phyloP scores from a whole-genome alignment of 2,113 vertebrate genomes.

The Nanorana parkeri region DNA sequence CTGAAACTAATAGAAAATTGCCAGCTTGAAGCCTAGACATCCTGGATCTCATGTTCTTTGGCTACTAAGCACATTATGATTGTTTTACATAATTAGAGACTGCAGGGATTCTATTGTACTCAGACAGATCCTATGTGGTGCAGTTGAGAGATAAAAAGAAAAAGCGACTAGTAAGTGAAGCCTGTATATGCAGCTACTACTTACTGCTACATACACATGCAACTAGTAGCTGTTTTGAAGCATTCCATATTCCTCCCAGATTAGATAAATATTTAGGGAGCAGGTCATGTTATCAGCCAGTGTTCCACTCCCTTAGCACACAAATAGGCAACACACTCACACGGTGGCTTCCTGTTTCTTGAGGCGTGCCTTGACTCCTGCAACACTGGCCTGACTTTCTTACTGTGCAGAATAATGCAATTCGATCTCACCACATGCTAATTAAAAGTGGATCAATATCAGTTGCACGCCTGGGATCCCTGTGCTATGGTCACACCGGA shows the following conservation, averaged over 20 bases:
- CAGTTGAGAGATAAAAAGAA: too few species aligned
- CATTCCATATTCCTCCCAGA: neutral
- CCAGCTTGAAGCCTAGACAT: too few species aligned
- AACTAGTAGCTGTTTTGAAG: neutral
- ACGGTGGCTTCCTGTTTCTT: neutral
- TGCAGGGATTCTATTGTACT: too few species aligned
- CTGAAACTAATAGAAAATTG: too few species aligned
- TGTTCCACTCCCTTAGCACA: constrained; percentile 8
- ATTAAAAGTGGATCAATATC: neutral
- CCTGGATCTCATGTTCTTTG: too few species aligned
- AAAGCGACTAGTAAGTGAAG: too few species aligned
- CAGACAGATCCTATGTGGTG: too few species aligned
- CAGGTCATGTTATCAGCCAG: too few species aligned
- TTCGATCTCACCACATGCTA: neutral
- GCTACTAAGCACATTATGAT: too few species aligned
- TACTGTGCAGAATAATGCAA: neutral
- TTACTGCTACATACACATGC: too few species aligned
- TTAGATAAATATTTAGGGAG: constrained; percentile 24
- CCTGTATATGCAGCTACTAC: too few species aligned
- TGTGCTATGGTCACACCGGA: neutral
- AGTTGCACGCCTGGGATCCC: neutral
- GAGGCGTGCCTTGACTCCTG: neutral
- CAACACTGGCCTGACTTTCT: neutral
- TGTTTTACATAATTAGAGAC: too few species aligned
- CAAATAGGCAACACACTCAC: neutral